Conservation (phyloP, 2,113 vertebrate species). For the Dryoscopus gambensis region DNA sequence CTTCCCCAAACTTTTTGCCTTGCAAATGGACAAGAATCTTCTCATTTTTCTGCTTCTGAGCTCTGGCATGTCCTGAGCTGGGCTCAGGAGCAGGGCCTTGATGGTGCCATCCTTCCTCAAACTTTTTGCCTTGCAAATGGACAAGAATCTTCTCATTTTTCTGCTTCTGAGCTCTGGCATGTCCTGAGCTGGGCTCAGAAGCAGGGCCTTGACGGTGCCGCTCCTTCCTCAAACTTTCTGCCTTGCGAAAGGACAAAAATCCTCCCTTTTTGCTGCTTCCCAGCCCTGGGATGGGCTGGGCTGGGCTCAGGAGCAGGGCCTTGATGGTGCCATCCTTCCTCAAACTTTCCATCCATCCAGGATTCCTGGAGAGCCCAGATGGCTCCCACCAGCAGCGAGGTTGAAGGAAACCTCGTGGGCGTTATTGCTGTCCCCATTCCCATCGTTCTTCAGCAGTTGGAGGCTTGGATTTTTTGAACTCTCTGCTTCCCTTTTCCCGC, state of each 20-base stretch:
- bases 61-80: neutral
- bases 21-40: neutral
- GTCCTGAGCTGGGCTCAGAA: neutral
- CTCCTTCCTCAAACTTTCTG: accelerated
- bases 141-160: neutral
- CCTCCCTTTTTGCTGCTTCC: accelerated
- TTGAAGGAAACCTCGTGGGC: neutral
- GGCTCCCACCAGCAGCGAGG: neutral
- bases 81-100: neutral
- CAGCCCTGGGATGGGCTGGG: neutral
- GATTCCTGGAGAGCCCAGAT: neutral
- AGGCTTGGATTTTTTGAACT: neutral
- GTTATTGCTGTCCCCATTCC: neutral
- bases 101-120: accelerated
- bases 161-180: neutral
- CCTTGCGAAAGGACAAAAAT: neutral
- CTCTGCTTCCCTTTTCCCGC: neutral
- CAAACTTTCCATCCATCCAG: neutral
- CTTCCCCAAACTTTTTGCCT: neutral
- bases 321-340: neutral
- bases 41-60: neutral
- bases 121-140: neutral
- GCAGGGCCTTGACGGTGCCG: accelerated
- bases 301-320: neutral
- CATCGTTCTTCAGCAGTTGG: neutral